Evolutionary conservation across 2,888 invertebrate genomes (phyloP), one percentile per base, ranked within the genome.

Genomic region (Beris morrisii): DNA sequence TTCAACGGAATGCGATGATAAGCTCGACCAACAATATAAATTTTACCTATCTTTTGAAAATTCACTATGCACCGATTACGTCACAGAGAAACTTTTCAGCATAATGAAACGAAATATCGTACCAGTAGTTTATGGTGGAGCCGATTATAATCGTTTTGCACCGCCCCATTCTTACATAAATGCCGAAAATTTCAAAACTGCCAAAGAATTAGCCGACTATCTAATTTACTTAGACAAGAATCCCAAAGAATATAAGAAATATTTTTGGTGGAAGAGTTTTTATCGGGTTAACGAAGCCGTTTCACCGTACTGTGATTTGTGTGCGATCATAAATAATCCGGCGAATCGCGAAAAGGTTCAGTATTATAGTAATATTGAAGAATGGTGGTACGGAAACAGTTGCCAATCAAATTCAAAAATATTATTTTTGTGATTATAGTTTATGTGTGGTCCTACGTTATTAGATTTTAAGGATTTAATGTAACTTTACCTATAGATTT

Each of bases 1-100:
- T 0, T 74, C 77, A 56, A 53, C 71, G 31, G 77, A 72, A 45
- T 84, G 84, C 67, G 73, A 75, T 32, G 71, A 71, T 12, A 78
- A 77, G 75, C 67, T 82, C 43, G 81, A 82, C 70, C 76, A 78
- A 13, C 81, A 86, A 67, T 89, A 89, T 74, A 87, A 85, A 74
- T 89, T 89, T 74, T 88, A 89, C 73, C 78, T 89, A 66, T 78
- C 83, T 11, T 89, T 88, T 72, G 89, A 89, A 74, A 89, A 89
- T 74, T 86, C 88, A 11, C 82, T 88, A 67, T 89, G 89, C 77
- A 77, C 81, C 54, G 88, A 89, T 75, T 89, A 89, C 75, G 85
- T 89, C 46, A 88, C 88, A 1, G 88, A 89, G 74, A 89, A 89
- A 75, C 71, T 80, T 0, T 80, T 73, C 52, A 73, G 69, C 12